Conservation (phyloP, 2,113 vertebrate genomes). For the Plectropomus leopardus region DNA sequence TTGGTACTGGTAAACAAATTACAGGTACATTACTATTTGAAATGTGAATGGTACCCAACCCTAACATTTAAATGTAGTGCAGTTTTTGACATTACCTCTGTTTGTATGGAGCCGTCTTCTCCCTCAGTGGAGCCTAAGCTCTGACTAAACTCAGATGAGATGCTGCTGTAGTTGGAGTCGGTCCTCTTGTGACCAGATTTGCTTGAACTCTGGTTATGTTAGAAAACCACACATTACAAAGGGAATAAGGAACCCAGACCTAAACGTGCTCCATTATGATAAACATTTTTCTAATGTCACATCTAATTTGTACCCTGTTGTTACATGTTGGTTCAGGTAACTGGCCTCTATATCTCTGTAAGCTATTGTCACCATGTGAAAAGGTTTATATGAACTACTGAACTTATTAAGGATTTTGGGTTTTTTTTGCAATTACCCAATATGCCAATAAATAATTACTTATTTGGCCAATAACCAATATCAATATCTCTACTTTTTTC, state of each 20-base stretch:
- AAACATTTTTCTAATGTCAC: neutral
- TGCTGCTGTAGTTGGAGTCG: slow-evolving; percentile 93
- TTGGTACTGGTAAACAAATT: no score
- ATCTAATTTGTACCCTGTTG: no score
- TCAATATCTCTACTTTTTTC: no score
- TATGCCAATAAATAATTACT: no score
- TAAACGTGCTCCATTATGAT: neutral
- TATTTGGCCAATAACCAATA: no score
- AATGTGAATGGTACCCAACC: no score
- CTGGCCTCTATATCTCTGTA: neutral
- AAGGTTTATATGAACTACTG: no score
- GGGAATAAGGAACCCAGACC: neutral
- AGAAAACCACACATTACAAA: neutral
- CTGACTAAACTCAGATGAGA: slow-evolving; percentile 91
- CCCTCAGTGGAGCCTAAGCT: slow-evolving; percentile 89
- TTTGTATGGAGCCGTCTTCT: slow-evolving; percentile 85
- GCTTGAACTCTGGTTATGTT: slow-evolving; percentile 83
- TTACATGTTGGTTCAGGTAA: neutral
- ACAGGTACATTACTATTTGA: no score
- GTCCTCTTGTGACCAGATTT: slow-evolving; percentile 89
- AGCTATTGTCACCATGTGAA: no score
- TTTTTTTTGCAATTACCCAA: no score
- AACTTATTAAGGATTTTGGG: no score
- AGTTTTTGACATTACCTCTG: slow-evolving; percentile 83
- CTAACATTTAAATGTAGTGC: neutral